A percentile compares a stretch with the other conserved stretches of the same genome.
Evolutionary conservation across 2,797 vertebrate species (phyloP).

Genomic region (Chrysolophus pictus): DNA sequence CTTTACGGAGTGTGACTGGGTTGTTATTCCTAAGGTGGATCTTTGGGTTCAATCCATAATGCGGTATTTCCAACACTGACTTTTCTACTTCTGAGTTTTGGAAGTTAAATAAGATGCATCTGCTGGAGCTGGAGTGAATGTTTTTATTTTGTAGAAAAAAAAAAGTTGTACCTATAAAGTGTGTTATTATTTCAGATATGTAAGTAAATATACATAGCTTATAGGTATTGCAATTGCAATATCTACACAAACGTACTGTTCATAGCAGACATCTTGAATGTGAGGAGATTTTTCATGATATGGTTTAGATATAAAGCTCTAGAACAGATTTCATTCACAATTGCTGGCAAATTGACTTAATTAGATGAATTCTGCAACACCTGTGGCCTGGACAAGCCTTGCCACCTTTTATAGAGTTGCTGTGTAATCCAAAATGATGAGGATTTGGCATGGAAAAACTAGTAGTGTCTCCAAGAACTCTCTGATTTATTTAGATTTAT

Average conservation of each 20-base stretch:
- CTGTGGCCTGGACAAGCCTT: conserved; percentile 5
- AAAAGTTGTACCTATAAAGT: background rate
- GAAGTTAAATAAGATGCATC: conserved; percentile 8
- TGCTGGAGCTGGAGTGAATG: background rate
- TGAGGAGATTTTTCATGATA: background rate
- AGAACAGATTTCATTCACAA: background rate
- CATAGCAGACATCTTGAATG: background rate
- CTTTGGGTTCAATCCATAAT: conserved; percentile 45
- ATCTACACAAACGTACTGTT: background rate
- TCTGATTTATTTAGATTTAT: background rate
- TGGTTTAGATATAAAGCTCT: background rate
- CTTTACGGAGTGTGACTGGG: background rate
- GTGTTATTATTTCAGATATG: background rate
- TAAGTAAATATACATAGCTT: no score
- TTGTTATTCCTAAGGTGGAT: background rate
- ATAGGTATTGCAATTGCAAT: background rate
- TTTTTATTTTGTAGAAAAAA: background rate
- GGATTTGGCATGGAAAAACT: background rate
- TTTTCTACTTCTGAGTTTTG: background rate
- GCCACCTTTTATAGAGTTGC: background rate
- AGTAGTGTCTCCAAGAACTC: background rate
- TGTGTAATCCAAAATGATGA: background rate
- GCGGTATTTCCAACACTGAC: background rate
- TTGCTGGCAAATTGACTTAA: conserved; percentile 40
- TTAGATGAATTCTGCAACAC: conserved; percentile 37